phyloP scores from a whole-genome alignment of 2,888 invertebrate genomes.

The Heterodera filipjevi region DNA sequence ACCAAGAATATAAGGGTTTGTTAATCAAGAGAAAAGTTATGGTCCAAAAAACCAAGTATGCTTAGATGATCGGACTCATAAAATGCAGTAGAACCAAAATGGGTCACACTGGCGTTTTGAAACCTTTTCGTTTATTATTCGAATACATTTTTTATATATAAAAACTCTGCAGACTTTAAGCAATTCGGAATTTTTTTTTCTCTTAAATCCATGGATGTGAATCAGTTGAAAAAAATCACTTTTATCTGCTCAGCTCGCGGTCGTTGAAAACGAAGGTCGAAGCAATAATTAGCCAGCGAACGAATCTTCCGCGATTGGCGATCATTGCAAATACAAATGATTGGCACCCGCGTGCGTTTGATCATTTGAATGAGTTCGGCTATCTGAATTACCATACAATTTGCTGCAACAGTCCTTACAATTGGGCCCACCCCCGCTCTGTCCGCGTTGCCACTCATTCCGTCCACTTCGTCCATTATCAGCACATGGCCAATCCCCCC shows the following conservation, averaged over 20 bases:
- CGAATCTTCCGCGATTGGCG: conserved; percentile 77
- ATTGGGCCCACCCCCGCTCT: conserved; percentile 79
- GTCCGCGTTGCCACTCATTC: conserved; percentile 99
- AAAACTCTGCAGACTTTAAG: too few species aligned
- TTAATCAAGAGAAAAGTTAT: too few species aligned
- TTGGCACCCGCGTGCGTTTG: conserved; percentile 82
- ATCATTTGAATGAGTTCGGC: conserved; percentile 88
- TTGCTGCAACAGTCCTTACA: neutral
- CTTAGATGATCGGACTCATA: too few species aligned
- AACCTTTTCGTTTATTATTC: too few species aligned
- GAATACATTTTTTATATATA: too few species aligned
- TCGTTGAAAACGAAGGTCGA: conserved; percentile 81
- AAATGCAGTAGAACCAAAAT: too few species aligned
- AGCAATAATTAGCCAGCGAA: conserved; percentile 88
- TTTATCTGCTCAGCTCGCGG: conserved; percentile 88
- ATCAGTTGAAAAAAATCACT: conserved; percentile 70
- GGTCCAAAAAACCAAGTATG: too few species aligned
- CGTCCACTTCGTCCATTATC: conserved; percentile 99
- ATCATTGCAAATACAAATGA: conserved; percentile 98
- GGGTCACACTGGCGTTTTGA: too few species aligned
- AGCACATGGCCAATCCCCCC: conserved; percentile 79
- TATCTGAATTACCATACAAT: conserved; percentile 53
- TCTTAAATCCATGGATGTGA: too few species aligned
- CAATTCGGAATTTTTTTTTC: too few species aligned
- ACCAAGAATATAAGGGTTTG: too few species aligned